Evolutionary conservation across 2,888 invertebrate genomes (phyloP).

Genomic region (Ischnura elegans): DNA sequence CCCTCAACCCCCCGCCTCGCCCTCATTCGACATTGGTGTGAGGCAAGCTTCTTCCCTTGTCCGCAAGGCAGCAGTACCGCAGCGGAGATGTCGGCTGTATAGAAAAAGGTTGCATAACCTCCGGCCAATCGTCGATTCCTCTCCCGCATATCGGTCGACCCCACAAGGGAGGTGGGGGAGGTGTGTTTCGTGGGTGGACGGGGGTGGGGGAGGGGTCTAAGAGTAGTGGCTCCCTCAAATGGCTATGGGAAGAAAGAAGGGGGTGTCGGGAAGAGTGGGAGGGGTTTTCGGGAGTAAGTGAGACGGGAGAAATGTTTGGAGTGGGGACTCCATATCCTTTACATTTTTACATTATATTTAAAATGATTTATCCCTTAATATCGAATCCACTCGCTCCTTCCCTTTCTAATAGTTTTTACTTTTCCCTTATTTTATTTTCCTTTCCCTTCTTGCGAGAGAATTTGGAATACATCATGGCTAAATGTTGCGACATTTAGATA

Average conservation of each 20-base stretch:
- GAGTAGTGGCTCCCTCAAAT: neutral
- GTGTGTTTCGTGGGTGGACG: neutral
- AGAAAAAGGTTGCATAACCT: constrained; percentile 64
- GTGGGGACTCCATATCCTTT: neutral
- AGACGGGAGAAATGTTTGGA: neutral
- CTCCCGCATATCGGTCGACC: constrained; percentile 47
- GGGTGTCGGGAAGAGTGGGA: too few relatives aligned
- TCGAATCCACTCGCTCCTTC: neutral
- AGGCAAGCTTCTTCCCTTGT: constrained; percentile 66
- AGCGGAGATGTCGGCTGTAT: constrained; percentile 61
- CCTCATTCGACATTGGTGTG: constrained; percentile 62
- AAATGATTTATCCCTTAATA: neutral
- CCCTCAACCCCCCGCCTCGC: neutral
- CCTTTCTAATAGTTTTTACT: neutral
- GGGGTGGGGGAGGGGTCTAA: neutral
- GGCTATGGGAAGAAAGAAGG: too few relatives aligned
- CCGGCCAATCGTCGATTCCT: constrained; percentile 55
- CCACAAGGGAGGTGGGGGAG: neutral
- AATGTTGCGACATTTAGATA: too few relatives aligned
- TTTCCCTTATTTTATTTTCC: neutral
- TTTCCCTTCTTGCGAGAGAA: too few relatives aligned
- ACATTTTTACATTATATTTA: neutral
- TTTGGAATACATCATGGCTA: too few relatives aligned
- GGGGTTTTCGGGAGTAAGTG: too few relatives aligned
- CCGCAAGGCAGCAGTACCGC: constrained; percentile 67